These are phyloP conservation scores for Orchestes rusci DNA, from an alignment of 2,888 invertebrate genomes.

Conservation along the genomic window DNA sequence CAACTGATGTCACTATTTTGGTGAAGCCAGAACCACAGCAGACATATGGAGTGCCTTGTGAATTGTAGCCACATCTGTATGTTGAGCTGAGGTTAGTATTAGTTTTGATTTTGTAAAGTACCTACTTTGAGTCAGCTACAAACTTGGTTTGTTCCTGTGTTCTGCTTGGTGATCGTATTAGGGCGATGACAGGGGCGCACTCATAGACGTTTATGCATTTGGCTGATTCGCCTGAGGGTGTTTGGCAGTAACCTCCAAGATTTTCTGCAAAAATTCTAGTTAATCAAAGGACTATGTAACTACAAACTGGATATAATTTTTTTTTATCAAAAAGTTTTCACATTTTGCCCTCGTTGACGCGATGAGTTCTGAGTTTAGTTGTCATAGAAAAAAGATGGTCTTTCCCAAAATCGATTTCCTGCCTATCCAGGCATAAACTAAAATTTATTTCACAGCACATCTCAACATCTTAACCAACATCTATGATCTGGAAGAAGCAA, in stretches of 20 bases:
- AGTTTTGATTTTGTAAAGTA: constrained; percentile 28
- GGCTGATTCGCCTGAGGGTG: constrained; percentile 44
- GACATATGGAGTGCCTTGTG: constrained; percentile 41
- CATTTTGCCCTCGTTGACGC: too few relatives aligned
- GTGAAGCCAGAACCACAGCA: constrained; percentile 44
- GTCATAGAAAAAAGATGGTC: too few relatives aligned
- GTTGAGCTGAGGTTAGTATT: too few relatives aligned
- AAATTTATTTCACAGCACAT: too few relatives aligned
- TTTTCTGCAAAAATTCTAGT: constrained; percentile 28
- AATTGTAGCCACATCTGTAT: constrained; percentile 14
- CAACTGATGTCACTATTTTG: background rate
- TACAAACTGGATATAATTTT: too few relatives aligned
- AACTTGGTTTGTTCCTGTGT: constrained; percentile 37
- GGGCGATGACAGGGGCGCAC: constrained; percentile 43
- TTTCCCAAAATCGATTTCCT: too few relatives aligned
- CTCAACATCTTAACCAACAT: too few relatives aligned
- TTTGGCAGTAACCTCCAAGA: constrained; percentile 42
- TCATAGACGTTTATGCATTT: constrained; percentile 48
- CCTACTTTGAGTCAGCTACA: constrained; percentile 50
- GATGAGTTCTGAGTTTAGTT: too few relatives aligned
- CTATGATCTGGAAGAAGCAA: too few relatives aligned
- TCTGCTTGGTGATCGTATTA: constrained; percentile 34
- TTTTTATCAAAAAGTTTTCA: too few relatives aligned
- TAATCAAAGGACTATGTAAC: too few relatives aligned
- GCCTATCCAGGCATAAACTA: too few relatives aligned